Evolutionary conservation across 2,888 invertebrate genomes (phyloP).

Genomic region (Parthenolecanium corni): DNA sequence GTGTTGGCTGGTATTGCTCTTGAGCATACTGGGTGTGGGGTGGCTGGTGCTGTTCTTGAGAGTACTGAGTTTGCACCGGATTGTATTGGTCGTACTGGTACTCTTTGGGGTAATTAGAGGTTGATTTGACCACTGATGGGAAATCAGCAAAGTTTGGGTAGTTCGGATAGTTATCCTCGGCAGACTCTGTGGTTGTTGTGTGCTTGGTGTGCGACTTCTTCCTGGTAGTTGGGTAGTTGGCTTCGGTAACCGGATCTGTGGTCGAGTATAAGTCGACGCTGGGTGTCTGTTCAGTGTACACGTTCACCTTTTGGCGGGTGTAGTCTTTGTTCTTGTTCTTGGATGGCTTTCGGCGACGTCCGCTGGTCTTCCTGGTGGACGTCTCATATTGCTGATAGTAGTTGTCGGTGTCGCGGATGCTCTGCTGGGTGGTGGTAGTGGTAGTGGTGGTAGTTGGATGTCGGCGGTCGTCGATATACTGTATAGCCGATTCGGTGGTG

Average conservation of each 20-base stretch:
- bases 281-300: too few species aligned
- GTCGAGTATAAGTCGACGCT: not conserved
- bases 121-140: not conserved
- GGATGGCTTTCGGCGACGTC: constrained; percentile 16
- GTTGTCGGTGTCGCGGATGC: constrained; percentile 12
- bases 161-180: constrained; percentile 33
- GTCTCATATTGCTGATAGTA: constrained; percentile 34
- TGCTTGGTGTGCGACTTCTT: constrained; percentile 20
- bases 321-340: constrained; percentile 17
- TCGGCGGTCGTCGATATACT: not conserved
- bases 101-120: constrained; percentile 2
- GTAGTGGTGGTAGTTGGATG: not conserved
- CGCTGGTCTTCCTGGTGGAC: constrained; percentile 22
- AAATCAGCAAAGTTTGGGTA: constrained; percentile 20
- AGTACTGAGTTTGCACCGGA: constrained; percentile 2
- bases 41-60: too few species aligned
- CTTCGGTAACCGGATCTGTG: not conserved
- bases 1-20: not conserved
- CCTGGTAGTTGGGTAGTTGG: not conserved
- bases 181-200: constrained; percentile 39
- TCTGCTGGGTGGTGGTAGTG: not conserved
- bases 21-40: constrained; percentile 28
- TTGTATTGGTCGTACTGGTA: constrained; percentile 9
- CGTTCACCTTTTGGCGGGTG: not conserved
- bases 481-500: not conserved